Evolutionary conservation across 2,888 invertebrate genomes (phyloP).

Genomic region (Drosophila paranaensis): DNA sequence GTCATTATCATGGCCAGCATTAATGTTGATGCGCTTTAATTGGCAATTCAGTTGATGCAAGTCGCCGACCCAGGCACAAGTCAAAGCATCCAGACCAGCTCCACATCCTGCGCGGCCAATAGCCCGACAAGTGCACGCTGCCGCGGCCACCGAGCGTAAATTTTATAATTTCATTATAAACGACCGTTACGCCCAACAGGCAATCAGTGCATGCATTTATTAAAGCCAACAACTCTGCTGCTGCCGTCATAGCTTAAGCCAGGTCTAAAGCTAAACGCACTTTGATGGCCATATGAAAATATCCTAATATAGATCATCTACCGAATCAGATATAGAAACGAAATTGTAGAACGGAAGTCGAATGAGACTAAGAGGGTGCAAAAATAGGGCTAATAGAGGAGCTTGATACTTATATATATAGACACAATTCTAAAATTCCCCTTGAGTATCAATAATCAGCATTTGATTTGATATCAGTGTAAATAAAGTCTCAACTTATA

Average conservation of each 20-base stretch:
- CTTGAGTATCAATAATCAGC: too few species aligned
- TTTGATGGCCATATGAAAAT: background rate
- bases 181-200: constrained; percentile 30
- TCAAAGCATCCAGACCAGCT: constrained; percentile 9
- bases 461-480: too few species aligned
- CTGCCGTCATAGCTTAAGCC: background rate
- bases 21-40: constrained; percentile 75
- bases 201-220: constrained; percentile 31
- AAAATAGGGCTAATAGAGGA: too few species aligned
- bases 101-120: constrained; percentile 19
- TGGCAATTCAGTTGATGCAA: constrained; percentile 70
- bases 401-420: too few species aligned
- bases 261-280: background rate
- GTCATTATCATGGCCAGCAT: constrained; percentile 71
- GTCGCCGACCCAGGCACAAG: constrained; percentile 29
- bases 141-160: constrained; percentile 29
- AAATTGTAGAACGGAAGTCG: too few species aligned
- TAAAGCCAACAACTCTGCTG: constrained; percentile 11
- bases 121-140: constrained; percentile 47
- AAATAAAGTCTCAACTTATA: too few species aligned
- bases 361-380: too few species aligned
- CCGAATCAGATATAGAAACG: too few species aligned
- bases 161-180: constrained; percentile 71
- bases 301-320: too few species aligned
- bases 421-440: too few species aligned